A percentile compares a stretch with the other conserved stretches of the same genome.
Conservation (phyloP, 2,888 invertebrate species). For the Xanthia togata region DNA sequence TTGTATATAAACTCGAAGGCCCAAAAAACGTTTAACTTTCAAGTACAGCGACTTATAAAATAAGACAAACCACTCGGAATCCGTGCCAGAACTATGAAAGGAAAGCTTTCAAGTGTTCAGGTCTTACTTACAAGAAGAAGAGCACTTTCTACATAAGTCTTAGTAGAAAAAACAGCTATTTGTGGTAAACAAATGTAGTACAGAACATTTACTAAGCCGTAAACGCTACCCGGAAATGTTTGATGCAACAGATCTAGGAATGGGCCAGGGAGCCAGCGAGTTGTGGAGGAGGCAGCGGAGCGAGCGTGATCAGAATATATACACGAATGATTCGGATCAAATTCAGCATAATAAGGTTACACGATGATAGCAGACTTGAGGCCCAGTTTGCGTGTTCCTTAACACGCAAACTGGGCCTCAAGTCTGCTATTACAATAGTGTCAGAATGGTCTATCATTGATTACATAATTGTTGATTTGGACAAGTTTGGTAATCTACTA, state of each 20-base stretch:
- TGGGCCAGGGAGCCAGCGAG: conserved; percentile 43
- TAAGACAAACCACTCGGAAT: conserved; percentile 17
- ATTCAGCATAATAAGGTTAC: too few species aligned
- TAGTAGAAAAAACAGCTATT: conserved; percentile 54
- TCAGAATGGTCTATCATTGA: too few species aligned
- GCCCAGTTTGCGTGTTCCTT: too few species aligned
- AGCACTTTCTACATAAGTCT: conserved; percentile 30
- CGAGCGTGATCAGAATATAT: background rate
- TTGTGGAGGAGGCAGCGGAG: background rate
- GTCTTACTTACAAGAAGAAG: conserved; percentile 37
- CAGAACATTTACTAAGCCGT: conserved; percentile 66
- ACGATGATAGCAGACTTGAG: too few species aligned
- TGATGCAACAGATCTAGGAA: conserved; percentile 67
- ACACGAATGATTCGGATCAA: background rate
- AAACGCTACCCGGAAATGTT: conserved; percentile 66
- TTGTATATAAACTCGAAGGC: background rate
- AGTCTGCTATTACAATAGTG: too few species aligned
- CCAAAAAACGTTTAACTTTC: background rate
- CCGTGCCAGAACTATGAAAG: conserved; percentile 30
- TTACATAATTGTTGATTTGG: too few species aligned
- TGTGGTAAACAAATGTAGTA: conserved; percentile 65
- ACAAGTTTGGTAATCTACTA: too few species aligned
- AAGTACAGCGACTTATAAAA: conserved; percentile 12
- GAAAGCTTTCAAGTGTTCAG: conserved; percentile 23
- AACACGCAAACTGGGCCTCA: too few species aligned